A percentile compares a stretch with the other conserved stretches of the same genome.
Conservation (phyloP, 2,113 vertebrate species). For the Hyaena hyaena region DNA sequence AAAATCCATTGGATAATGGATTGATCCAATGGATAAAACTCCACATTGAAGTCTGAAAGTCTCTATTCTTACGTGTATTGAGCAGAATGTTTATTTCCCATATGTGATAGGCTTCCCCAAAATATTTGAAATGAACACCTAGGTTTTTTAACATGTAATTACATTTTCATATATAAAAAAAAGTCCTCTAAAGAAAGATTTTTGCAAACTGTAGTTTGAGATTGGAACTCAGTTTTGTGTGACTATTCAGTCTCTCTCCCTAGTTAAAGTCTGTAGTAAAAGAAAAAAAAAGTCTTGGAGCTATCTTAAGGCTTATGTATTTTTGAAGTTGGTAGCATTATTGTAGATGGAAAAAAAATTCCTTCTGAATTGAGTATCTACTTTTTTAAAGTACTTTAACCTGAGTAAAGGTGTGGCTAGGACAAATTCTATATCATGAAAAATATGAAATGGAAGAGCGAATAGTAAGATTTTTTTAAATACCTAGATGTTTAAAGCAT, state of each 20-base stretch:
- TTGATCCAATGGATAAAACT: too few species aligned
- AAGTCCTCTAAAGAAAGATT: conserved; percentile 38
- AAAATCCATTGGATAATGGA: background rate
- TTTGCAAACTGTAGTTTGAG: conserved; percentile 14
- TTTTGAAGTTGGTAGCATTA: background rate
- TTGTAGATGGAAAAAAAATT: background rate
- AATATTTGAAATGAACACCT: conserved; percentile 27
- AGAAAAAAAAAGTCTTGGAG: background rate
- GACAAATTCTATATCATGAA: background rate
- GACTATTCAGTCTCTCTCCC: background rate
- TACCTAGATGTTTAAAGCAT: background rate
- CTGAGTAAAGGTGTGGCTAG: background rate
- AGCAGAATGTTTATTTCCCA: background rate
- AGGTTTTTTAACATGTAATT: background rate
- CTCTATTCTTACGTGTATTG: background rate
- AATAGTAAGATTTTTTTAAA: conserved; percentile 19
- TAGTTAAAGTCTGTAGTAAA: background rate
- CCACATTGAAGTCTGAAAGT: background rate
- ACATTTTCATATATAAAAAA: conserved; percentile 20
- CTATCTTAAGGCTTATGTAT: background rate
- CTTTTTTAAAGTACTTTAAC: background rate
- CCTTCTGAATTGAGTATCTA: background rate
- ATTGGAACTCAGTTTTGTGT: background rate
- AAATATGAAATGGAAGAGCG: background rate
- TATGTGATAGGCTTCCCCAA: background rate